phyloP scores from a whole-genome alignment of 1,140 invertebrate species.

The Drosophila aff. region DNA sequence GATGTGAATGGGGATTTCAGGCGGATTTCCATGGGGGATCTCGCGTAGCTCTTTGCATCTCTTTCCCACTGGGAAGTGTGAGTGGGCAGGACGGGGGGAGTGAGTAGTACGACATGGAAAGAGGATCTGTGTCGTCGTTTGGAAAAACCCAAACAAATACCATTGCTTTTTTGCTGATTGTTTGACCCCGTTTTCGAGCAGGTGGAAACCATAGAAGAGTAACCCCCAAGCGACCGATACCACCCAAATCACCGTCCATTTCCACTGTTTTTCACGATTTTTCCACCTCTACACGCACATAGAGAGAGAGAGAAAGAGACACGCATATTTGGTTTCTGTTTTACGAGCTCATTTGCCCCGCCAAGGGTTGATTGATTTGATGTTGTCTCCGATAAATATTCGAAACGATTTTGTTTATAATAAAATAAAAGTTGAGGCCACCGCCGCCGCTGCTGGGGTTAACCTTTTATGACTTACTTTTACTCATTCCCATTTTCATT shows the following conservation, averaged over 20 bases:
- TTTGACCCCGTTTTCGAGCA: constrained; percentile 38
- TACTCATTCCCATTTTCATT: constrained; percentile 14
- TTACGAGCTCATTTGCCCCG: constrained; percentile 26
- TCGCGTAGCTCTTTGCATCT: constrained; percentile 2
- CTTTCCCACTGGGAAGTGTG: not conserved
- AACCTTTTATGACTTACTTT: constrained; percentile 20
- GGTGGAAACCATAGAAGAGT: constrained; percentile 56
- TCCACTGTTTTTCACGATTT: constrained; percentile 1
- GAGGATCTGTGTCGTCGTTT: constrained; percentile 16
- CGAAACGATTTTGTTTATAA: constrained; percentile 81
- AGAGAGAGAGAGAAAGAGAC: constrained; percentile 3
- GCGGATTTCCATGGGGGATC: constrained; percentile 23
- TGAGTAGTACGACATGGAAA: not conserved
- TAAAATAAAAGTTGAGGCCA: constrained; percentile 59
- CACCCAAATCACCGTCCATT: constrained; percentile 2
- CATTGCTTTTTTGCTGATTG: constrained; percentile 27
- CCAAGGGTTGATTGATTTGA: constrained; percentile 68
- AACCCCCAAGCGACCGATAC: not conserved
- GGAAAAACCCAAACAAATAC: constrained; percentile 25
- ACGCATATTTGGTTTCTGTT: constrained; percentile 47
- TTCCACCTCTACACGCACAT: constrained; percentile 9
- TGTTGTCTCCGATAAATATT: constrained; percentile 67
- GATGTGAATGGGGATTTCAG: constrained; percentile 36
- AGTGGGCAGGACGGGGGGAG: not conserved
- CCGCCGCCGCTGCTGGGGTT: constrained; percentile 1